These are phyloP conservation scores for Pammene aurita DNA, from an alignment of 2,888 invertebrate species.

Conservation along the genomic window DNA sequence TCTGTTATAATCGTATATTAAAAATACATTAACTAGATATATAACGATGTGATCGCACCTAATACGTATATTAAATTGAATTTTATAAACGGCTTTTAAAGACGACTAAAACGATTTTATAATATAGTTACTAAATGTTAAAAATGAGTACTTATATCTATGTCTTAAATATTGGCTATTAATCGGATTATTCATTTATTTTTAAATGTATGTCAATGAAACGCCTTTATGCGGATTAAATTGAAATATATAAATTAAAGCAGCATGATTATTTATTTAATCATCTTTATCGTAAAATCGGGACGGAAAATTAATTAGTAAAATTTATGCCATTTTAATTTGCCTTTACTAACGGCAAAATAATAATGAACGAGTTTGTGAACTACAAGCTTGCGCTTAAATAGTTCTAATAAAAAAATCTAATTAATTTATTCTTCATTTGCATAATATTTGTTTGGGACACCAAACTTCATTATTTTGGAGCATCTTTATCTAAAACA, in stretches of 20 bases:
- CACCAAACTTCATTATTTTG: slow-evolving; percentile 31
- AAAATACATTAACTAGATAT: no score
- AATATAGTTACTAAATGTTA: no score
- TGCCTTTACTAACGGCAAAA: background rate
- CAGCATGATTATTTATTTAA: background rate
- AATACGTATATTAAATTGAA: no score
- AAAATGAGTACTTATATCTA: no score
- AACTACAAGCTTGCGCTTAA: slow-evolving; percentile 10
- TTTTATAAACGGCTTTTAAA: no score
- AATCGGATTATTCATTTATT: no score
- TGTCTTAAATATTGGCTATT: no score
- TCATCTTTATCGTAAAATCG: background rate
- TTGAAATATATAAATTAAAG: background rate
- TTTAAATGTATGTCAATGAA: no score
- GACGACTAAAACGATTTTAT: no score
- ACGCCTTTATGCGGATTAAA: no score
- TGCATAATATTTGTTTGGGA: slow-evolving; percentile 25
- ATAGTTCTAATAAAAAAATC: slow-evolving; percentile 20
- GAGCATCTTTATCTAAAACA: slow-evolving; percentile 29
- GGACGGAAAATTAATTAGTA: slow-evolving; percentile 5
- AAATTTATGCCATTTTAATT: slow-evolving; percentile 1
- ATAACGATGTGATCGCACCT: no score
- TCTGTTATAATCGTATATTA: no score
- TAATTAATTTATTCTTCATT: slow-evolving; percentile 28
- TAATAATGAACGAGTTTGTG: background rate